phyloP scores from a whole-genome alignment of 1,140 invertebrate genomes.

The Zaprionus taronus region DNA sequence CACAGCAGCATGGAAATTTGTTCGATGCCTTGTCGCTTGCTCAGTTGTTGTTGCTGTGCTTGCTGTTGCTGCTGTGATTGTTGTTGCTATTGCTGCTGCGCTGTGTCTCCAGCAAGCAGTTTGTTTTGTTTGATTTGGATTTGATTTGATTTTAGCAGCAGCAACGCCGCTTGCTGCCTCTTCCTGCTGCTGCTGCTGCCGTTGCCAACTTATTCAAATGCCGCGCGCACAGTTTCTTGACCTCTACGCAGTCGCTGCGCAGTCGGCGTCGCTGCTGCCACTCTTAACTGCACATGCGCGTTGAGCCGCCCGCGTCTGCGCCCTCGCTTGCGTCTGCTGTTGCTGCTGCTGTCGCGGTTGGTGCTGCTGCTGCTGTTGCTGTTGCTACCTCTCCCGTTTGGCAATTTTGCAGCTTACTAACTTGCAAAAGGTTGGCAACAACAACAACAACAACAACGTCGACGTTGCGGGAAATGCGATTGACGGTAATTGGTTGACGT shows the following conservation, averaged over 20 bases:
- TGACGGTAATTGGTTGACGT: conserved; percentile 84
- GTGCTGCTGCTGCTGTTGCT: conserved; percentile 4
- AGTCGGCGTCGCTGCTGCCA: conserved; percentile 40
- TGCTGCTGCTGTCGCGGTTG: conserved; percentile 7
- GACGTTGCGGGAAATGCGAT: conserved; percentile 78
- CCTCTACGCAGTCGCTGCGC: conserved; percentile 66
- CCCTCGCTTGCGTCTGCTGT: not conserved
- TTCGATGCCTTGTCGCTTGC: conserved; percentile 72
- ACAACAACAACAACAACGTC: conserved; percentile 12
- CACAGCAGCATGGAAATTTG: conserved; percentile 80
- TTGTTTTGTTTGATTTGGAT: conserved; percentile 76
- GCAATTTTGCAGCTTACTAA: conserved; percentile 66
- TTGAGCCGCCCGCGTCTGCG: conserved; percentile 41
- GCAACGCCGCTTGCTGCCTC: conserved; percentile 31
- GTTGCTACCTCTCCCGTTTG: conserved; percentile 52
- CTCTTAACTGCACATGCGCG: conserved; percentile 77
- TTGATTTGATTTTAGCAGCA: conserved; percentile 75
- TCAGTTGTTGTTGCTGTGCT: conserved; percentile 20
- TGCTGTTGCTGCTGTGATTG: not conserved
- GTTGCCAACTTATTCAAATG: conserved; percentile 60
- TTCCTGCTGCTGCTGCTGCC: not conserved
- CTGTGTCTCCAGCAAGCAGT: conserved; percentile 22
- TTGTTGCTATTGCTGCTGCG: conserved; percentile 4
- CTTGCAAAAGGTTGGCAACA: conserved; percentile 46
- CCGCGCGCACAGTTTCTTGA: conserved; percentile 66